phyloP scores from a whole-genome alignment of 2,797 vertebrate species.

The Urosaurus nigricauda region DNA sequence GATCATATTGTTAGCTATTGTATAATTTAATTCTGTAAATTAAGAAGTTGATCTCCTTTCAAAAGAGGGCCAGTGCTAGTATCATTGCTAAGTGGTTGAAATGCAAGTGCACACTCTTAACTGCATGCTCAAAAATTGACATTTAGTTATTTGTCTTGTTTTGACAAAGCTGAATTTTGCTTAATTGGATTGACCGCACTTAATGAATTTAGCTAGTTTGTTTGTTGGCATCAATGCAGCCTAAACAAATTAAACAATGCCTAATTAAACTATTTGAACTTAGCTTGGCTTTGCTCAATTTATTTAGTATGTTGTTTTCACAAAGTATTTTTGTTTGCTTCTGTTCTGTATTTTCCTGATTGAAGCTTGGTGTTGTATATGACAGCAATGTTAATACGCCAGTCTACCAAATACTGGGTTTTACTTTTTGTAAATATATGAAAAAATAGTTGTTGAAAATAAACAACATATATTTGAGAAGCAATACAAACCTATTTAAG shows the following conservation, averaged over 20 bases:
- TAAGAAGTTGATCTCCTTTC: not conserved
- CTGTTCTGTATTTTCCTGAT: not conserved
- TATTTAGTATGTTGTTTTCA: not conserved
- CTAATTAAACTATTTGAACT: constrained; percentile 14
- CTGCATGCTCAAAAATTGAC: not conserved
- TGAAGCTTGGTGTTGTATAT: not conserved
- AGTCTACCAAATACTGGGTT: not conserved
- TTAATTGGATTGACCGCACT: constrained; percentile 16
- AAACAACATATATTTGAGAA: not conserved
- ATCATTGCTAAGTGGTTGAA: not conserved
- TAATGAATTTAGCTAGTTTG: constrained; percentile 22
- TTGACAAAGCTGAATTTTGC: constrained; percentile 25
- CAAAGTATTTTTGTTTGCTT: not conserved
- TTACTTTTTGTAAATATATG: not conserved
- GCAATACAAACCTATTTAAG: not conserved
- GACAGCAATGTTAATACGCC: not conserved
- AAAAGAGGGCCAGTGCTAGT: not conserved
- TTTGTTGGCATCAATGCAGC: constrained; percentile 7
- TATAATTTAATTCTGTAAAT: not conserved
- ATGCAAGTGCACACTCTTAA: not conserved
- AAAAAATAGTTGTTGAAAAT: not conserved
- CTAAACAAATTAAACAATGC: constrained; percentile 22
- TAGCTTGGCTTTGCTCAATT: constrained; percentile 1
- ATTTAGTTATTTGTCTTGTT: not conserved
- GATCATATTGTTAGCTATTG: not conserved